Base-by-base conservation (phyloP, 1,140 invertebrate genomes). In the Melanaphis sacchari region DNA sequence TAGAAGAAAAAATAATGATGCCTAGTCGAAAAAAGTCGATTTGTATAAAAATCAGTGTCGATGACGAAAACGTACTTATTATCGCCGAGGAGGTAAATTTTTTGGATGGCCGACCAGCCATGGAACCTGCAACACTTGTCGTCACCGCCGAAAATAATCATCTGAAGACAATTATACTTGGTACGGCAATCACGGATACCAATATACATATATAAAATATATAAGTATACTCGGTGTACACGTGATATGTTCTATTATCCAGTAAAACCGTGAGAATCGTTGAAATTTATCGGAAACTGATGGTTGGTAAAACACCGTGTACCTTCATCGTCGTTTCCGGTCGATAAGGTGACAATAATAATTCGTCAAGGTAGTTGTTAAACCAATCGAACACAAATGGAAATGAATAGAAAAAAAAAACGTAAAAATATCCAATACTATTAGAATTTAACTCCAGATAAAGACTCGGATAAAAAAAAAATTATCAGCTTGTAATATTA, bases 281-380 rank as follows among this genome's bases (percentile, higher is more conserved):
- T 85, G 40, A 24, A 85, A 85, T 85, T 9, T 18, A n/a, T 36
- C 59, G n/a, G 5, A 76, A 76, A 76, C n/a, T 76, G 31, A 3
- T 31, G 59, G 59, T n/a, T n/a, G 59, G 31, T n/a, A 15, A 7
- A 26, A 26, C 9, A 85, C n/a, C 8, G 31, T 76, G n/a, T 76
- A 76, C 66, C 15, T 76, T 36, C n/a, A n/a, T n/a, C 46, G 46
- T 49, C 82, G 82, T 41, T 85, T 85, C 82, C 40, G 82, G 82
- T 41, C 82, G 40, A 85, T 43, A 11, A 85, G 84, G 84, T 85
- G 84, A 85, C 84, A 85, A 31, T 76, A 76, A 76, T n/a, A 76
- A n/a, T 43, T 85, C 15, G 41, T 18, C 84, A 85, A 26, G 38
- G 9, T 85, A 18, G 26, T 41, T 26, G 15, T 46, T 43, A 43